A percentile compares a stretch with the other conserved stretches of the same genome.
phyloP scores from a whole-genome alignment of 2,797 vertebrate species.

The Crenuchus spilurus region DNA sequence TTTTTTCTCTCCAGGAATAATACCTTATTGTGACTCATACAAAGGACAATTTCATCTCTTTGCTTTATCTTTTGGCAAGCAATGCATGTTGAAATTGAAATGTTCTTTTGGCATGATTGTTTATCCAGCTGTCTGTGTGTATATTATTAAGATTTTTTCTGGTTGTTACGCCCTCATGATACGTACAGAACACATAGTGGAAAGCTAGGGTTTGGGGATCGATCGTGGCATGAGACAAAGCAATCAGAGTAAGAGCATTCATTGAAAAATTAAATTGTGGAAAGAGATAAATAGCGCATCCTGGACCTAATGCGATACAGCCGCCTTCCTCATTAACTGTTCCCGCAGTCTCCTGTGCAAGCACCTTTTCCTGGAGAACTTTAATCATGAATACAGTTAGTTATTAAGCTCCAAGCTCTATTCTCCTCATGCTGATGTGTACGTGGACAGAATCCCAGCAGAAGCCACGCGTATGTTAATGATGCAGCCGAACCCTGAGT shows the following conservation, averaged over 20 bases:
- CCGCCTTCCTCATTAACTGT: slow-evolving; percentile 39
- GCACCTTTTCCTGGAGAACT: slow-evolving; percentile 21
- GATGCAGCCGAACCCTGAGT: neutral
- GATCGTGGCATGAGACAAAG: slow-evolving; percentile 39
- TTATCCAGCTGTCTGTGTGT: neutral
- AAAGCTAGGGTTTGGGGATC: slow-evolving; percentile 31
- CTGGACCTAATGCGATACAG: slow-evolving; percentile 35
- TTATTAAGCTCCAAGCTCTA: neutral
- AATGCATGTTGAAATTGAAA: neutral
- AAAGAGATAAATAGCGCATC: slow-evolving; percentile 45
- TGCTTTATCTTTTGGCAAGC: slow-evolving; percentile 36
- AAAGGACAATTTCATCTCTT: slow-evolving; percentile 37
- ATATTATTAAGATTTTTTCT: neutral
- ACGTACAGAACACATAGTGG: slow-evolving; percentile 11
- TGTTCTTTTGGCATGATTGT: slow-evolving; percentile 3
- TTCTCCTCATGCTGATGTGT: neutral
- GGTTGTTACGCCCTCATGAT: neutral
- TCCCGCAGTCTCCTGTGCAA: slow-evolving; percentile 6
- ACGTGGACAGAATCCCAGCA: neutral
- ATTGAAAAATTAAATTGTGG: slow-evolving; percentile 43
- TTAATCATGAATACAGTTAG: slow-evolving; percentile 35
- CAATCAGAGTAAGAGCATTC: slow-evolving; percentile 51
- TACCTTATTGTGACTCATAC: slow-evolving; percentile 40
- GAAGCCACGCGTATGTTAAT: neutral
- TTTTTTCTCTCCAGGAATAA: neutral